These are phyloP conservation scores for Stomorhina lunata DNA, from an alignment of 2,888 invertebrate genomes.

Conservation along the genomic window DNA sequence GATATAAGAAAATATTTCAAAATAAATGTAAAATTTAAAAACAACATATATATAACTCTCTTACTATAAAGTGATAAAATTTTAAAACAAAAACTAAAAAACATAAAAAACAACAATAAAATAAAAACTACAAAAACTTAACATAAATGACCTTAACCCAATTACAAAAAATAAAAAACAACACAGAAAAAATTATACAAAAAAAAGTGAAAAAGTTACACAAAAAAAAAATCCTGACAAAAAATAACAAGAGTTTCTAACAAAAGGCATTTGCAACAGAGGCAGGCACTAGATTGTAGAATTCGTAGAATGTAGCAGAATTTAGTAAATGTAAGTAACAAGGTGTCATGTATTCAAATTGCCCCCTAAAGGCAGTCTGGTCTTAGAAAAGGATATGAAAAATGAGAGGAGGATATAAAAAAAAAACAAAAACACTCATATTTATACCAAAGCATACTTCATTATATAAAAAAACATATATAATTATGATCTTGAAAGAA, in stretches of 20 bases:
- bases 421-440: background rate
- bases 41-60: too few relatives aligned
- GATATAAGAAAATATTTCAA: too few relatives aligned
- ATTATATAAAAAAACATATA: too few relatives aligned
- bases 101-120: background rate
- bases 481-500: background rate
- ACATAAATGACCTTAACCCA: conserved; percentile 66
- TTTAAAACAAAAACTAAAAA: background rate
- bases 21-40: too few relatives aligned
- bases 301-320: too few relatives aligned
- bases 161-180: conserved; percentile 27
- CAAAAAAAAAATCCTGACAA: background rate
- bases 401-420: background rate
- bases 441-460: background rate
- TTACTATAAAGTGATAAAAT: conserved; percentile 26
- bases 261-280: background rate
- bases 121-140: conserved; percentile 4
- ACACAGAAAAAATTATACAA: conserved; percentile 1
- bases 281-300: background rate
- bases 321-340: conserved; percentile 21
- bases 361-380: conserved; percentile 32
- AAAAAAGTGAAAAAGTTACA: background rate
- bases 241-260: background rate
- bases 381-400: background rate
- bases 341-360: conserved; percentile 23